Conservation (phyloP, 2,888 invertebrate species). For the Antheraea assamensis region DNA sequence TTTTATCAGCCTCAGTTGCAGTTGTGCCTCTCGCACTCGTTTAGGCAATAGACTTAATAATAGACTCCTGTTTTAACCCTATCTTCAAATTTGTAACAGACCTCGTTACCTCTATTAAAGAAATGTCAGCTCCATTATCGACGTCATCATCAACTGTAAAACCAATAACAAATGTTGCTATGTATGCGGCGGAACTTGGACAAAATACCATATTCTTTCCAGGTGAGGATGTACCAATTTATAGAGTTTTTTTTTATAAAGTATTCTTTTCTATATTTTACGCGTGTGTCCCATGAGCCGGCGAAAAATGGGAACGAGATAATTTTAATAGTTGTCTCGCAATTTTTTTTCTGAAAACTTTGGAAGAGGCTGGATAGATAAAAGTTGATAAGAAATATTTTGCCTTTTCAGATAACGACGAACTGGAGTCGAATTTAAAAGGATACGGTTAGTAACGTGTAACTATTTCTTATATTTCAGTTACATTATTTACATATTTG, state of each 20-base stretch:
- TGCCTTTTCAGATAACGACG: slow-evolving; percentile 64
- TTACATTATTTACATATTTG: background rate
- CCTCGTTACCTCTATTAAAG: too few relatives aligned
- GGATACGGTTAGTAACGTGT: slow-evolving; percentile 55
- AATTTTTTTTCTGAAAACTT: background rate
- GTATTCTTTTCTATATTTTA: too few relatives aligned
- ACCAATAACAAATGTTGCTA: background rate
- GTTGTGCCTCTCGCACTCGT: too few relatives aligned
- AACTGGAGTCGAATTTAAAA: slow-evolving; percentile 64
- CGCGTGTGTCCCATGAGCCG: too few relatives aligned
- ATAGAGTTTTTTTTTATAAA: background rate
- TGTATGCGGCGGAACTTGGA: background rate
- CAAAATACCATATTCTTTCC: slow-evolving; percentile 37
- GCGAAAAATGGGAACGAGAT: too few relatives aligned
- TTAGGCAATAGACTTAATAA: too few relatives aligned
- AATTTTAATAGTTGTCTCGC: too few relatives aligned
- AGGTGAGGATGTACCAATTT: slow-evolving; percentile 29
- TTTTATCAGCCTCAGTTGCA: too few relatives aligned
- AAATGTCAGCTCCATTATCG: background rate
- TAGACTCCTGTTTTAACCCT: too few relatives aligned
- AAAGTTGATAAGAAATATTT: background rate
- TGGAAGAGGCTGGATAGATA: too few relatives aligned
- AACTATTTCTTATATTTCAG: background rate
- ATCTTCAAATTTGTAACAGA: background rate
- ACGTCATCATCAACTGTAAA: background rate